Percentiles rank a stretch among this genome's conserved stretches.
Conservation (phyloP, 2,888 invertebrate genomes). For the Sialis fuliginosa region DNA sequence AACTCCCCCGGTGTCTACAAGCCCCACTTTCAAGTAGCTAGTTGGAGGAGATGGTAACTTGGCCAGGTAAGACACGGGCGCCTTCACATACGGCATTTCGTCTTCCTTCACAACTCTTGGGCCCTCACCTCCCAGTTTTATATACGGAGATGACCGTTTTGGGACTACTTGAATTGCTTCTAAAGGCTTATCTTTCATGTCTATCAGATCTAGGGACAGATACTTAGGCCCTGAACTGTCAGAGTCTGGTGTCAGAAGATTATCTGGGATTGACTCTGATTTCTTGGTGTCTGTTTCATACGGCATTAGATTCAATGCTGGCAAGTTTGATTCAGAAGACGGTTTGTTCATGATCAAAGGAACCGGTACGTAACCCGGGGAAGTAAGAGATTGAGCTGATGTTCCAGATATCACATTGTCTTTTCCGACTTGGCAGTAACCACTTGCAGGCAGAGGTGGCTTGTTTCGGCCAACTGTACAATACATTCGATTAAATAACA, state of each 20-base stretch:
- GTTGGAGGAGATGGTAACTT: not conserved
- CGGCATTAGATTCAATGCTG: not conserved
- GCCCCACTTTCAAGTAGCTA: not conserved
- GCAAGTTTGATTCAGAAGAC: not conserved
- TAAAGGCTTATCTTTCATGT: too few species aligned
- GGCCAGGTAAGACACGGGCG: not conserved
- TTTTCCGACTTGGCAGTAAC: slow-evolving; percentile 3
- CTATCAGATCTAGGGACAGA: too few species aligned
- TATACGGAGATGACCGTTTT: too few species aligned
- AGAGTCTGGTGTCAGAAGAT: too few species aligned
- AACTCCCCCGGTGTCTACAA: not conserved
- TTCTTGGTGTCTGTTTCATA: not conserved
- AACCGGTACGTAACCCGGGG: slow-evolving; percentile 1
- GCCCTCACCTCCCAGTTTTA: too few species aligned
- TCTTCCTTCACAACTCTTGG: too few species aligned
- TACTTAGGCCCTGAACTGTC: too few species aligned
- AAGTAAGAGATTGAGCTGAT: not conserved
- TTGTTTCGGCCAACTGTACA: not conserved
- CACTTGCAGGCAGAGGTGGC: not conserved
- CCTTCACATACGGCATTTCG: too few species aligned
- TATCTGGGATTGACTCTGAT: not conserved
- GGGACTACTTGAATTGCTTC: too few species aligned
- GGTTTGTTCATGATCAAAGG: not conserved
- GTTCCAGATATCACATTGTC: not conserved
- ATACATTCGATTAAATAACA: not conserved